Base-by-base conservation (phyloP, 2,888 invertebrate species). In the Thecophora atra region DNA sequence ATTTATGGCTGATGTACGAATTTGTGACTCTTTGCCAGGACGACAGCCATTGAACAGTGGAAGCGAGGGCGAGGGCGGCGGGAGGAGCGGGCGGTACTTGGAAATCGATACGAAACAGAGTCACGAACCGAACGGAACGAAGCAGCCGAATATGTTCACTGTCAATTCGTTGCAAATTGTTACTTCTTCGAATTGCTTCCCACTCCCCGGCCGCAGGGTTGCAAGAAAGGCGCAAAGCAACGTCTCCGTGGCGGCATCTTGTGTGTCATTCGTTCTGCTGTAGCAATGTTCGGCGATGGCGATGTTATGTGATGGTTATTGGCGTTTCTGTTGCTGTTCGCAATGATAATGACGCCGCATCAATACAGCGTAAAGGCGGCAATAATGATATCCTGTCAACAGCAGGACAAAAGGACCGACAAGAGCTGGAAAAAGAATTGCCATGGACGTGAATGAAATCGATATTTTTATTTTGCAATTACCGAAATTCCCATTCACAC, bases 351-450 rank as follows among this genome's bases (percentile, higher is more conserved):
- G 76, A 75, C 71, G 74, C 72, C 76, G 76, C 77, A 75, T 67
- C 79, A 76, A 81, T 80, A 80, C 78, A 77, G 78, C 79, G 81
- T 82, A 81, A 83, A 82, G 81, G 80, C 81, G 71, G 78, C 79
- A 80, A 83, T 82, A 83, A 81, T 84, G 82, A 84, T 84, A 81
- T 80, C 74, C 85, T 84, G 84, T 81, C 83, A 84, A 76, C 77
- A 75, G 74, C 84, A n/a, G n/a, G n/a, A 81, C 75, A 78, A 77
- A 63, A 69, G 71, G 52, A 51, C 47, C 63, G 71, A 58, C 26
- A 37, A 62, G 21, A 17, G 26, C 15, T 56, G 58, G n/a, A n/a
- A 44, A 58, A 58, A 24, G 44, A 68, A 63, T 52, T 19, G 62
- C 28, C 24, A 24, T 17, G 58, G 28, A 3, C 56, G 24, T 19